phyloP scores from a whole-genome alignment of 2,797 vertebrate species.

The Sphaeramia orbicularis region DNA sequence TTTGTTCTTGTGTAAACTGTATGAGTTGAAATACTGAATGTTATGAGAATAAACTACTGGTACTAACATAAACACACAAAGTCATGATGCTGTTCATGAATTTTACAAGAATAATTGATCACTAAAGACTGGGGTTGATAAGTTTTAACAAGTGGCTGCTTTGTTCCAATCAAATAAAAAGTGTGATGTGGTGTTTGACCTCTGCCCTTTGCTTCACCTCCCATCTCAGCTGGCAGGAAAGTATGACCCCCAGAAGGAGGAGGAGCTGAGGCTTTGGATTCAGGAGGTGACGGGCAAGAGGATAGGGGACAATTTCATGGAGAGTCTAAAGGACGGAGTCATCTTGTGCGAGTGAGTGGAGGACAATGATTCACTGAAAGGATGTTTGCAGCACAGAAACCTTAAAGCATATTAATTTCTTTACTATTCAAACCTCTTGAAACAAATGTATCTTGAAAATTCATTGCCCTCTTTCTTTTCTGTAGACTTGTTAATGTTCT shows the following conservation, averaged over 20 bases:
- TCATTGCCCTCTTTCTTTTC: conserved; percentile 5
- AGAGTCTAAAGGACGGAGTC: conserved; percentile 92
- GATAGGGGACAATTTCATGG: conserved; percentile 92
- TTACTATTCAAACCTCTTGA: background rate
- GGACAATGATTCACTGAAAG: background rate
- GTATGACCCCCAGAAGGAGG: conserved; percentile 91
- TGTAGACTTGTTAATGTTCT: conserved; percentile 94
- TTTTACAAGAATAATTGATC: too few species aligned
- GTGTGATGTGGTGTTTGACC: background rate
- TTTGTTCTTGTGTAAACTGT: too few species aligned
- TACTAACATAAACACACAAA: too few species aligned
- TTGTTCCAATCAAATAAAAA: background rate
- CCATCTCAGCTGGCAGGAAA: conserved; percentile 90
- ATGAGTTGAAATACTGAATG: too few species aligned
- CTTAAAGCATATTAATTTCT: background rate
- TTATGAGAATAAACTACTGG: too few species aligned
- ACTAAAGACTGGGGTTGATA: too few species aligned
- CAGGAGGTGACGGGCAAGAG: conserved; percentile 88
- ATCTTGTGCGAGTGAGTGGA: conserved; percentile 93
- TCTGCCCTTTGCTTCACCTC: conserved; percentile 26
- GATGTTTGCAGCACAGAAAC: background rate
- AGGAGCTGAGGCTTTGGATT: conserved; percentile 92
- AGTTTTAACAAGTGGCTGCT: too few species aligned
- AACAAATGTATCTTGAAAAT: background rate
- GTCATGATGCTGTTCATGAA: too few species aligned